phyloP scores from a whole-genome alignment of 2,797 vertebrate species.

The Cheirogaleus major region DNA sequence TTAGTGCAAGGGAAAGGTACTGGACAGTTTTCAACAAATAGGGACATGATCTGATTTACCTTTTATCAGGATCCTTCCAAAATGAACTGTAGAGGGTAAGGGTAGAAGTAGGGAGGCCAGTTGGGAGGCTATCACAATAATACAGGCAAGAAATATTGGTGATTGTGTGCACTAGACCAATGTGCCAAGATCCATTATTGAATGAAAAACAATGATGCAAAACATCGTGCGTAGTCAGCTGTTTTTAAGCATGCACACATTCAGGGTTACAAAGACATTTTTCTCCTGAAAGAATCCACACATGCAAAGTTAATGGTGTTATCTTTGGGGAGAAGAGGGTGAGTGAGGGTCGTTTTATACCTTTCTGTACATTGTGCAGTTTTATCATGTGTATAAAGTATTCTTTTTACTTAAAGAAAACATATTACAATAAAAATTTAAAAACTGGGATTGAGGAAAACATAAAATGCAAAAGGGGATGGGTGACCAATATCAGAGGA shows the following conservation, averaged over 20 bases:
- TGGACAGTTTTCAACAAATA: background rate
- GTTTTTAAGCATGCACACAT: background rate
- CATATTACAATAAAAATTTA: background rate
- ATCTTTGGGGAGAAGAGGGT: background rate
- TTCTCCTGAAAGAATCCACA: background rate
- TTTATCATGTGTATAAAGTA: background rate
- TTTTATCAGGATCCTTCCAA: background rate
- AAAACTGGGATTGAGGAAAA: background rate
- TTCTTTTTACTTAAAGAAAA: background rate
- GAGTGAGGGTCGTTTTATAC: background rate
- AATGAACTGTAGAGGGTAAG: background rate
- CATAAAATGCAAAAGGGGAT: background rate
- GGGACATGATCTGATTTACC: background rate
- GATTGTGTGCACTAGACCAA: background rate
- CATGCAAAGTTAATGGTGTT: background rate
- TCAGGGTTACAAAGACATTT: background rate
- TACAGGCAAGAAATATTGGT: background rate
- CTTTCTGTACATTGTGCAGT: background rate
- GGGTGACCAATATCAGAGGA: background rate
- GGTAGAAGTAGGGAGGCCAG: background rate
- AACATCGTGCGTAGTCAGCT: background rate
- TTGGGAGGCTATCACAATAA: background rate
- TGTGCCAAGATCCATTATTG: background rate
- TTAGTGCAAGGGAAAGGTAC: background rate
- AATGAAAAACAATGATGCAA: background rate